Base-by-base conservation (phyloP, 2,797 vertebrate species). In the Adelosebastes latens region DNA sequence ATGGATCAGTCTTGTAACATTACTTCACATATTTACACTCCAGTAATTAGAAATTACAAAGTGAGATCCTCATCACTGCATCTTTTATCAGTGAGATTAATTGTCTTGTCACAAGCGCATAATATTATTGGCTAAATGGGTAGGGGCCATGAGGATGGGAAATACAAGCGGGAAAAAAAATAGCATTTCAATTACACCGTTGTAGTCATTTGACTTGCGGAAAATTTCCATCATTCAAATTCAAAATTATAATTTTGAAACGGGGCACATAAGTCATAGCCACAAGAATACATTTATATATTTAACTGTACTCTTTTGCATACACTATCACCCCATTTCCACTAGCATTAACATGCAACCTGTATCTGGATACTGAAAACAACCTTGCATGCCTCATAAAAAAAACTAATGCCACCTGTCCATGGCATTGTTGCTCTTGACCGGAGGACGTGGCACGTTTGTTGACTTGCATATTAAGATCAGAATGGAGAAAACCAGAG, bases 11-110 rank as follows among this genome's bases (percentile, higher is more conserved):
- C 81, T 73, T 46, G 63, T 84, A 72, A 80, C 86, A 85, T 77
- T 66, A 86, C 80, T 92, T 88, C 84, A 77, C 78, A 81, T 89
- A 91, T 90, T 94, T 92, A 93, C 81, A 89, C 85, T 85, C 42
- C 84, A 87, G 85, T 92, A 92, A 93, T 94, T 91, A 91, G 76
- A 83, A 90, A 89, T 90, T 77, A 84, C 72, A 81, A 71, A 88
- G 84, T 83, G 83, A 80, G 78, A 90, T 90, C 72, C 58, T 62
- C 72, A 75, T 79, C 13, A 8, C 64, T 49, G 80, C 81, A 42
- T 91, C 83, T 90, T 92, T 81, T 85, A 89, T 92, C 87, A 85
- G 42, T 3, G 42, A 89, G 82, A 93, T 90, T 90, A 89, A 93
- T 87, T 89, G 87, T 86, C 79, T 90, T 93, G 89, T 91, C 82